Evolutionary conservation across 2,888 invertebrate species (phyloP).

Genomic region (Portevinia maculata): DNA sequence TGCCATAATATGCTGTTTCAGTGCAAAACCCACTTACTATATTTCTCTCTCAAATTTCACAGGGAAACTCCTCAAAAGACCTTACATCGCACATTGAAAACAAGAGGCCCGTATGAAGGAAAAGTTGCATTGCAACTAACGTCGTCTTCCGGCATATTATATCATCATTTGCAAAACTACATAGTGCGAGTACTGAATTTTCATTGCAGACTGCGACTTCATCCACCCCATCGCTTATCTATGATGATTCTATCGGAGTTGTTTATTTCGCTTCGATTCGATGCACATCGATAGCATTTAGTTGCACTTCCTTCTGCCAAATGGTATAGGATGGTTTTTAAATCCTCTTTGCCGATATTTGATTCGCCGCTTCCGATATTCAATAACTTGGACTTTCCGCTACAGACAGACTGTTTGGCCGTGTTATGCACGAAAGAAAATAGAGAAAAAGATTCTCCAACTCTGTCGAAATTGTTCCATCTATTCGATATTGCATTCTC

Average conservation of each 20-base stretch:
- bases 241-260: slow-evolving; percentile 31
- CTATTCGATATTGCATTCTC: slow-evolving; percentile 66
- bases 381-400: slow-evolving; percentile 68
- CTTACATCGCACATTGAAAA: slow-evolving; percentile 16
- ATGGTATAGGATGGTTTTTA: slow-evolving; percentile 17
- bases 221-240: slow-evolving; percentile 25
- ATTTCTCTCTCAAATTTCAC: slow-evolving; percentile 31
- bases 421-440: background rate
- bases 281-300: slow-evolving; percentile 54
- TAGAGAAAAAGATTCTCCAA: background rate
- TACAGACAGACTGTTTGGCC: slow-evolving; percentile 55
- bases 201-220: background rate
- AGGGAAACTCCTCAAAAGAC: slow-evolving; percentile 25
- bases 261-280: slow-evolving; percentile 7
- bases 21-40: slow-evolving; percentile 31
- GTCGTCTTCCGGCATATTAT: slow-evolving; percentile 53
- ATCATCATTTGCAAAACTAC: slow-evolving; percentile 6
- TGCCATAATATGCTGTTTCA: background rate
- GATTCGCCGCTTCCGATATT: slow-evolving; percentile 67
- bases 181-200: slow-evolving; percentile 2
- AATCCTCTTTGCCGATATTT: slow-evolving; percentile 55
- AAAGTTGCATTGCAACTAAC: slow-evolving; percentile 40
- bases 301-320: slow-evolving; percentile 32
- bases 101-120: slow-evolving; percentile 12
- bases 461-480: slow-evolving; percentile 50